Evolutionary conservation across 2,113 vertebrate genomes (phyloP).

Genomic region (Sinocyclocheilus rhinocerous): DNA sequence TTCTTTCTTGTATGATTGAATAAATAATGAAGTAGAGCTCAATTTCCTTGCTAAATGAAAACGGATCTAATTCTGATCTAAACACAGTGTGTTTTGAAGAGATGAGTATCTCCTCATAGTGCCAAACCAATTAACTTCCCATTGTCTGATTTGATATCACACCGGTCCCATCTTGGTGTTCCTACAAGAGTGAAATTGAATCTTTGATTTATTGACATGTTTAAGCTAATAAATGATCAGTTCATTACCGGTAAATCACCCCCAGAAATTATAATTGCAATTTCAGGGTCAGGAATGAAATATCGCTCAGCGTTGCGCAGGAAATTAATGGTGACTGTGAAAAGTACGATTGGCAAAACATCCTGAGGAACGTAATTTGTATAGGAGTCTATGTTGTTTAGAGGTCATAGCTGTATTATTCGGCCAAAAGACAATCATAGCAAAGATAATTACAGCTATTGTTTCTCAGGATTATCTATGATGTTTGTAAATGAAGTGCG

Average conservation of each 20-base stretch:
- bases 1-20: background rate
- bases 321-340: constrained; percentile 26
- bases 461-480: constrained; percentile 15
- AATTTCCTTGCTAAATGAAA: constrained; percentile 9
- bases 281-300: constrained; percentile 44
- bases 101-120: constrained; percentile 4
- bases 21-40: background rate
- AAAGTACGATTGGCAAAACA: constrained; percentile 9
- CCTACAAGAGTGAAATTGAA: constrained; percentile 30
- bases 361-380: background rate
- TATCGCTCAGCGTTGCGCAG: background rate
- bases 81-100: constrained; percentile 21
- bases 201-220: constrained; percentile 47
- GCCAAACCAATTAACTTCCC: constrained; percentile 23
- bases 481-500: constrained; percentile 24
- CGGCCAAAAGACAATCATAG: background rate
- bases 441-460: constrained; percentile 25
- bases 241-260: constrained; percentile 20
- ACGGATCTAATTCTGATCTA: constrained; percentile 5
- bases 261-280: constrained; percentile 58
- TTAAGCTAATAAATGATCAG: constrained; percentile 43
- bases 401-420: constrained; percentile 17
- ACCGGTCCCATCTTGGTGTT: constrained; percentile 7
- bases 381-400: constrained; percentile 18
- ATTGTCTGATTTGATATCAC: constrained; percentile 28